phyloP scores from a whole-genome alignment of 2,888 invertebrate genomes.

The Mythimna pallens region DNA sequence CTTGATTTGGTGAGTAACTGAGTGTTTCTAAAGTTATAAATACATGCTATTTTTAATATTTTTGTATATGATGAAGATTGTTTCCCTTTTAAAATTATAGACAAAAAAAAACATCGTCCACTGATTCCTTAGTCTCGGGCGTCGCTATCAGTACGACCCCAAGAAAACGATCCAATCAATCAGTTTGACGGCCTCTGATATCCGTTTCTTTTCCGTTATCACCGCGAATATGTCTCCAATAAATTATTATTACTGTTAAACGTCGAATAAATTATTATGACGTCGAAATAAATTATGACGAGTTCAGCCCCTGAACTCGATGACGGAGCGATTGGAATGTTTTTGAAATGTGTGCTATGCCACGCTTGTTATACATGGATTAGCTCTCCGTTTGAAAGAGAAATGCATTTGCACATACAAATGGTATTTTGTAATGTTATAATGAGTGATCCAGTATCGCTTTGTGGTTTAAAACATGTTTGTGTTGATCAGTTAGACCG shows the following conservation, averaged over 20 bases:
- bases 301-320: slow-evolving; percentile 1
- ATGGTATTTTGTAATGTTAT: slow-evolving; percentile 32
- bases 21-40: not conserved
- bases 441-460: slow-evolving; percentile 11
- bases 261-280: slow-evolving; percentile 56
- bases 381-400: slow-evolving; percentile 18
- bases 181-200: slow-evolving; percentile 65
- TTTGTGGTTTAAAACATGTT: slow-evolving; percentile 22
- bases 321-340: slow-evolving; percentile 43
- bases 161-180: slow-evolving; percentile 69
- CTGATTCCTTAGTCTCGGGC: slow-evolving; percentile 33
- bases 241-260: slow-evolving; percentile 61
- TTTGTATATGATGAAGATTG: not conserved
- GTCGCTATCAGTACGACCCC: slow-evolving; percentile 58
- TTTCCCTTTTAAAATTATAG: not conserved
- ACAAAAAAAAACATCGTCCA: slow-evolving; percentile 30
- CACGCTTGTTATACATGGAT: slow-evolving; percentile 19
- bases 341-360: slow-evolving; percentile 34
- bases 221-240: slow-evolving; percentile 63
- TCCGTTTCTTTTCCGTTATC: slow-evolving; percentile 66
- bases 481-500: slow-evolving; percentile 5
- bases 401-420: slow-evolving; percentile 28
- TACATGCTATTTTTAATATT: not conserved
- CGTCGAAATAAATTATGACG: slow-evolving; percentile 55
- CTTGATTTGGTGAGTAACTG: not conserved